phyloP scores from a whole-genome alignment of 2,888 invertebrate species.

The Agriotes lineatus region DNA sequence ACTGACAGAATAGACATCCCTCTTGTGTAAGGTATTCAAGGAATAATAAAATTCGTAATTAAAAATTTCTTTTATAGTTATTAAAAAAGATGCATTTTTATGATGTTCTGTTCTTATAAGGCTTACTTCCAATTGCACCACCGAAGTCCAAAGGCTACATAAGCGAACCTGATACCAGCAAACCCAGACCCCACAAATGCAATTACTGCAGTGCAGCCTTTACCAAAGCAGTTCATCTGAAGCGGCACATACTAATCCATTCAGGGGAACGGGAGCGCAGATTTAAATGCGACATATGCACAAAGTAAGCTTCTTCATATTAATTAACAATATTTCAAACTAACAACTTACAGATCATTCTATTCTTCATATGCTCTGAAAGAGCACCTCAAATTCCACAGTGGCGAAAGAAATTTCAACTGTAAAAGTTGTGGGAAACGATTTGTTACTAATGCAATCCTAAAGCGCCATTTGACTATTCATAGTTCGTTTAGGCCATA shows the following conservation, averaged over 20 bases:
- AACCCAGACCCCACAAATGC: slow-evolving; percentile 66
- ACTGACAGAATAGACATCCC: no score
- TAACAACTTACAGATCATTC: slow-evolving; percentile 58
- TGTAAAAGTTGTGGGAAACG: slow-evolving; percentile 63
- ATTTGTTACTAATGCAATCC: slow-evolving; percentile 60
- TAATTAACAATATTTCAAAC: not conserved
- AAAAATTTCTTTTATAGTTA: no score
- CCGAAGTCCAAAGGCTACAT: slow-evolving; percentile 50
- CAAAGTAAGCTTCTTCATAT: slow-evolving; percentile 53
- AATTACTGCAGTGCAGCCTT: slow-evolving; percentile 65
- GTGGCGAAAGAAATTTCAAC: slow-evolving; percentile 58
- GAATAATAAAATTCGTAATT: no score
- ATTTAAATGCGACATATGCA: slow-evolving; percentile 61
- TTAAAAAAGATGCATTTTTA: no score
- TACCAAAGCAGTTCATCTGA: slow-evolving; percentile 70
- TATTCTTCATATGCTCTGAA: slow-evolving; percentile 55
- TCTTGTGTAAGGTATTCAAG: no score
- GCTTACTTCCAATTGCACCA: slow-evolving; percentile 52
- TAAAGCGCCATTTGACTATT: slow-evolving; percentile 62
- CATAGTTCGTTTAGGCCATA: slow-evolving; percentile 67
- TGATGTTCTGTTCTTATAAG: no score
- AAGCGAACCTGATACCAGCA: slow-evolving; percentile 42
- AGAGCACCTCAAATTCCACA: slow-evolving; percentile 61
- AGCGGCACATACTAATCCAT: slow-evolving; percentile 65
- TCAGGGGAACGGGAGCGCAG: slow-evolving; percentile 60